Base-by-base conservation (phyloP, 1,140 invertebrate genomes). In the Penaeus japonicus region DNA sequence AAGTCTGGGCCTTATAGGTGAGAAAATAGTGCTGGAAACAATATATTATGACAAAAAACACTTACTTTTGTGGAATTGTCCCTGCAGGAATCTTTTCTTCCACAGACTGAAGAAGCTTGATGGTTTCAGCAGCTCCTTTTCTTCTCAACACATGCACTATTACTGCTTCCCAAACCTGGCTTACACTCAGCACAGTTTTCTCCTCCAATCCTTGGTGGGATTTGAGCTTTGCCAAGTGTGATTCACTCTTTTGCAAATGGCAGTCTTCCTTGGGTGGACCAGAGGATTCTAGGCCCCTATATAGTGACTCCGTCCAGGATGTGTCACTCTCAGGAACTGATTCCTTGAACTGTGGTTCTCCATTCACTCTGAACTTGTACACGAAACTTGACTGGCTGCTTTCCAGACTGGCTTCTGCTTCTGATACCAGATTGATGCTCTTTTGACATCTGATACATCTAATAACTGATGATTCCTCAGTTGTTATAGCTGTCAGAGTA, bases 41-140 rank as follows among this genome's bases (percentile, higher is more conserved):
- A 39, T n/a, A n/a, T 59, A 79, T 80, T n/a, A 47, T 47, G 24
- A n/a, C 35, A 39, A 55, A 59, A n/a, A 73, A 54, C 32, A 79
- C 32, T 65, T 80, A 86, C 85, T 77, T 86, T n/a, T 86, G 47
- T 55, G 85, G n/a, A 17, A 86, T 55, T 65, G 80, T 80, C 57
- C 85, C 85, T n/a, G 85, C 55, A 62, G 85, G 85, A 86, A 86
- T 86, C 22, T n/a, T 65, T n/a, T 86, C 75, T 39, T 86, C 54
- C 15, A 86, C 85, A n/a, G 15, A 15, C 30, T 22, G 75, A 1
- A 86, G 55, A 17, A 86, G 55, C 5, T 53, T 39, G 1, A 86
- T 20, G 0, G 85, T 86, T 15, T 86, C 57, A 20, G 70, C 77
- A 27, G 85, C 55, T 53, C 77, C 53, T 47, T 22, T n/a, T 65